Evolutionary conservation across 2,888 invertebrate genomes (phyloP), one percentile per base, ranked within the genome.

Genomic region (Strigamia maritima): DNA sequence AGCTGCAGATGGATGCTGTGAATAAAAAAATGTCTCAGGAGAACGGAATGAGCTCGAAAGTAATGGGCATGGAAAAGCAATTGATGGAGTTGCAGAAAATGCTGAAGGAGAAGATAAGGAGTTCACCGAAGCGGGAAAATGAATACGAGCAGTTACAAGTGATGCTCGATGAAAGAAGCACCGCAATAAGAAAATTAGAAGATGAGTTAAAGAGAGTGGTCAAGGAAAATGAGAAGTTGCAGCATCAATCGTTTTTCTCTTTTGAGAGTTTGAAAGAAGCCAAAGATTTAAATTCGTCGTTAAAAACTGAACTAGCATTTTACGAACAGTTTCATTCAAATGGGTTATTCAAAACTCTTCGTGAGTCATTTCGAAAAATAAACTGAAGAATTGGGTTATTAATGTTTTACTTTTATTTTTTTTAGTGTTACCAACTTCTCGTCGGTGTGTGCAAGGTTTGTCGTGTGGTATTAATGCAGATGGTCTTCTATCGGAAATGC

Each of bases 171-270:
- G 78, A 78, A 35, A 24, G 78, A 60, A 38, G 78, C 22, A 31
- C 31, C 2, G 19, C n/a, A 1, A 60, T 78, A 10, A 26, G 78
- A 8, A 78, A 60, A 28, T 35, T 78, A 28, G 78, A 78, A 19
- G 78, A 78, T n/a, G 78, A 78, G 35, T 22, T 78, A n/a, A 3
- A 60, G 19, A 6, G 24, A 22, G 19, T 54, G n/a, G 24, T 24
- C 60, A 60, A 78, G 19, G 78, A 78, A 16, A 78, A 78, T 54
- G 54, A 26, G 4, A 78, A 26, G 78, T 78, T 75, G n/a, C 4
- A 3, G 22, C 28, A 26, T 75, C 22, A 65, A 14, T 19, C 19
- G 19, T 8, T 65, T 6, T 65, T 19, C 14, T 8, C 19, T 4
- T 19, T 8, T 4, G 19, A 38, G 38, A 38, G 38, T 38, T 54